Conservation (phyloP, 2,113 vertebrate species). For the Terrapene triunguis region DNA sequence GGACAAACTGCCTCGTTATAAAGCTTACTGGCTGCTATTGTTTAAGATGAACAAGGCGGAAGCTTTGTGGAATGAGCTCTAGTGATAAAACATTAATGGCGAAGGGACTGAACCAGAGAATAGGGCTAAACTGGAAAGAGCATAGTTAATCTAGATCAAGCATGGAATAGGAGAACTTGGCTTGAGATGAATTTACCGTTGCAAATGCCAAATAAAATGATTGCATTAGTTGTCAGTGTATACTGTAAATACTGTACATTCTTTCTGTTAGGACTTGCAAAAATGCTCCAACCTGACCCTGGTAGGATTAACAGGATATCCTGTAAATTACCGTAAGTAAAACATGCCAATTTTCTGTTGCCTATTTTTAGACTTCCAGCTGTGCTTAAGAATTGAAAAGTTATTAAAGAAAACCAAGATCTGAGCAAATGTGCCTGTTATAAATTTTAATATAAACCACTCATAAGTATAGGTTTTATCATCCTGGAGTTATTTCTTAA, state of each 20-base stretch:
- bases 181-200: neutral
- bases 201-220: neutral
- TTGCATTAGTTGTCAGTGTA: constrained; percentile 28
- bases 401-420: constrained; percentile 75
- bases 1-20: neutral
- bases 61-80: neutral
- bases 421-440: constrained; percentile 66
- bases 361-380: constrained; percentile 75
- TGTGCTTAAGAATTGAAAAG: constrained; percentile 71
- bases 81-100: fast-evolving
- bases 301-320: constrained; percentile 34
- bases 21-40: neutral
- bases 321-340: constrained; percentile 66
- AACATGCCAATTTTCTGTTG: constrained; percentile 71
- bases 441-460: constrained; percentile 67
- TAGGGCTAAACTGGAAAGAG: neutral
- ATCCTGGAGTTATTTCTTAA: constrained; percentile 74
- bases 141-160: neutral
- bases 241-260: neutral
- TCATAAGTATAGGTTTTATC: constrained; percentile 72
- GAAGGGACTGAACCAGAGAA: neutral
- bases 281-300: constrained; percentile 49
- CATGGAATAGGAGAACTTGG: neutral
- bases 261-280: constrained; percentile 28
- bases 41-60: neutral